These are phyloP conservation scores for Pseudochirops corinnae DNA, from an alignment of 2,797 vertebrate species.

Conservation along the genomic window DNA sequence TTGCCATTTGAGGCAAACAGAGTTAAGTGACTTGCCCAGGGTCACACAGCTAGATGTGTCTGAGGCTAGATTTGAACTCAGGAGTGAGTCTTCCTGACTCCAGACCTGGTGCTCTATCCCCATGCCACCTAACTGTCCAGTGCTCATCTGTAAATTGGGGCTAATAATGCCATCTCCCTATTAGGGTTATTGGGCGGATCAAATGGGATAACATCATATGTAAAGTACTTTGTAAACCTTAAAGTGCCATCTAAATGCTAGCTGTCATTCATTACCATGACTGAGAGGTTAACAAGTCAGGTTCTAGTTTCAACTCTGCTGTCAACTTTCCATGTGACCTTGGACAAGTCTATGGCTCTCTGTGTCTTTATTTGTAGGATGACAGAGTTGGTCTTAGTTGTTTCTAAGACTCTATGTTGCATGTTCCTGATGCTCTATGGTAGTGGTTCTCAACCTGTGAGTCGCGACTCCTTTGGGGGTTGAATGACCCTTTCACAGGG, in stretches of 20 bases:
- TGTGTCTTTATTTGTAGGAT: background rate
- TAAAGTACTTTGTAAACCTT: background rate
- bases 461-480: no score
- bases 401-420: background rate
- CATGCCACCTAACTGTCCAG: background rate
- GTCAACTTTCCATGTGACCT: background rate
- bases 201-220: background rate
- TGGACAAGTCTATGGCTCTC: background rate
- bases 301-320: background rate
- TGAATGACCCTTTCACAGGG: no score
- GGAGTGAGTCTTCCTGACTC: background rate
- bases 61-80: background rate
- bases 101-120: background rate
- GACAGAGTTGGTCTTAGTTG: background rate
- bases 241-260: background rate
- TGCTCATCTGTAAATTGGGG: background rate
- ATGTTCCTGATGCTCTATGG: background rate
- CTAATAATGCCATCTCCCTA: background rate
- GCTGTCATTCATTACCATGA: background rate
- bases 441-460: no score
- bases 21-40: background rate
- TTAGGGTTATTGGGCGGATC: background rate
- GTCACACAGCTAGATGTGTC: background rate
- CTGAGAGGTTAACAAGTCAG: background rate
- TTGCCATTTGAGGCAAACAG: background rate